Conservation (phyloP, 2,797 vertebrate genomes). For the Ciconia nigra region DNA sequence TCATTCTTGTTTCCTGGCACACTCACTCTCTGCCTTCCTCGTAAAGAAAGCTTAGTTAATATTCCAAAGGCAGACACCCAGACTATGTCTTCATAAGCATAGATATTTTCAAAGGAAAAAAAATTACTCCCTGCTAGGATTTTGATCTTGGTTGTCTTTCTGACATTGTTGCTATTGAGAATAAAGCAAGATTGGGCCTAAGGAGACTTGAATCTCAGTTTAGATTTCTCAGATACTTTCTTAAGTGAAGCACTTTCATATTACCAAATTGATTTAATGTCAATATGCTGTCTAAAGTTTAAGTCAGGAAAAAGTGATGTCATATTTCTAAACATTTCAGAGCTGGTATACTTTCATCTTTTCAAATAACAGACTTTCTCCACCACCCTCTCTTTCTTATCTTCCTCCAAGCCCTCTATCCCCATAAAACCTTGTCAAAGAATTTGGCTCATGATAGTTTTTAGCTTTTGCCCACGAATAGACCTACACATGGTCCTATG, state of each 20-base stretch:
- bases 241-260: slow-evolving; percentile 1
- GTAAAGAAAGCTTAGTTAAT: neutral
- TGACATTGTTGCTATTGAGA: neutral
- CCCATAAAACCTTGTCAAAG: neutral
- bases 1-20: neutral
- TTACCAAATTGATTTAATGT: neutral
- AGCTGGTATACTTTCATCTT: neutral
- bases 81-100: neutral
- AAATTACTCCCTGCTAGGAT: neutral
- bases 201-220: neutral
- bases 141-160: neutral
- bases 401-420: neutral
- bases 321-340: neutral
- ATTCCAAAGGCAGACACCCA: neutral
- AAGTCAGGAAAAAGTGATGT: neutral
- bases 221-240: neutral
- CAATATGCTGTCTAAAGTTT: slow-evolving; percentile 4
- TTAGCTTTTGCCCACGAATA: neutral
- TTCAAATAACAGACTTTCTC: neutral
- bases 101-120: neutral
- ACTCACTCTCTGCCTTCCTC: neutral
- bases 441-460: neutral
- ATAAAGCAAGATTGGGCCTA: neutral
- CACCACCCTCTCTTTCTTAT: neutral
- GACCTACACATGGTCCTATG: neutral